Evolutionary conservation across 2,113 vertebrate genomes (phyloP).

Genomic region (Anthoscopus minutus): DNA sequence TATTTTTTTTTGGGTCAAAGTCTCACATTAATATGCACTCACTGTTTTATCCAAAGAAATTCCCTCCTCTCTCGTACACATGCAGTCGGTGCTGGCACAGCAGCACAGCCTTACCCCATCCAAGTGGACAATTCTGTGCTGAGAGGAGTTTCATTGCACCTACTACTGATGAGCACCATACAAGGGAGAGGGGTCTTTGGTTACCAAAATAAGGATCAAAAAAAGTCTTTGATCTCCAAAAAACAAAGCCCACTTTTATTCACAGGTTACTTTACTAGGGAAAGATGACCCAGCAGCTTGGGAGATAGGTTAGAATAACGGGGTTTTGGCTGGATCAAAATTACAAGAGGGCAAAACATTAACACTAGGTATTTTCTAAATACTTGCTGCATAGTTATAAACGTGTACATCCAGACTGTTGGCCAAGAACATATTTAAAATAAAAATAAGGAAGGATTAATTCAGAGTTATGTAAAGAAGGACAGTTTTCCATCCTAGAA

Average conservation of each 20-base stretch:
- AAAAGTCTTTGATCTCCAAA: background rate
- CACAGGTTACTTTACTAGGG: background rate
- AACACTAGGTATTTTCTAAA: background rate
- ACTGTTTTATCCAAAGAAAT: background rate
- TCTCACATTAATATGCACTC: background rate
- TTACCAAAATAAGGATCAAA: background rate
- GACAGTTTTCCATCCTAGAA: background rate
- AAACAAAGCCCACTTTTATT: slow-evolving; percentile 8
- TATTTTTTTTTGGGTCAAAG: background rate
- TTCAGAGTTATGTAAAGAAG: background rate
- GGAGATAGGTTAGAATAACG: background rate
- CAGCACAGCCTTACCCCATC: background rate
- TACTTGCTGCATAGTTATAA: background rate
- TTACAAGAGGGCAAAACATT: background rate
- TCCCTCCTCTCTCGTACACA: background rate
- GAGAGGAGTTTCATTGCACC: background rate
- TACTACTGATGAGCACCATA: background rate
- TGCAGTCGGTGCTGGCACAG: background rate
- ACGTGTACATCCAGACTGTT: background rate
- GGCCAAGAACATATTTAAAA: background rate
- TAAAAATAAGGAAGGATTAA: background rate
- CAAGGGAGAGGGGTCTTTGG: background rate
- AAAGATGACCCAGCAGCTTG: background rate
- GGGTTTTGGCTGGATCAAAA: background rate
- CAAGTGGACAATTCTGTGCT: background rate